Conservation (phyloP, 2,888 invertebrate genomes). For the Ctena decussata region DNA sequence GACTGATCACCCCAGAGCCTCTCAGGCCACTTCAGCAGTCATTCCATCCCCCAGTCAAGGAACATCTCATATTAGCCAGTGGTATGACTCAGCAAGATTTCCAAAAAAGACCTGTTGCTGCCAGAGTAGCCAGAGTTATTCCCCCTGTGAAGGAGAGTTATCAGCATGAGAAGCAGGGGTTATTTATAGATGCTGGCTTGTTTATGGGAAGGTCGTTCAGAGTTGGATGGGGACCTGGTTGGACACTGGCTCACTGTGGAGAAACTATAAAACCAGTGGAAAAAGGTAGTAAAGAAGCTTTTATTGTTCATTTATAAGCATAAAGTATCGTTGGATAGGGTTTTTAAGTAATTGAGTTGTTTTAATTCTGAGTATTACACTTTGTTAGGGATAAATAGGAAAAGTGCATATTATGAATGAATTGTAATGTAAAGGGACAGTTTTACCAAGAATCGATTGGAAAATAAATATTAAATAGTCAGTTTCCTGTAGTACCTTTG, state of each 20-base stretch:
- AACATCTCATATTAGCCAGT: conserved; percentile 79
- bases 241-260: conserved; percentile 88
- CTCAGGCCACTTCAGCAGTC: conserved; percentile 69
- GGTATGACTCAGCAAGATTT: conserved; percentile 77
- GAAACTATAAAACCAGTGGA: conserved; percentile 51
- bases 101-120: conserved; percentile 76
- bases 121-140: conserved; percentile 73
- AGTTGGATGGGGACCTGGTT: conserved; percentile 92
- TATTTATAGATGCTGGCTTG: conserved; percentile 85
- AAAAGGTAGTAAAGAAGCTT: too few relatives aligned
- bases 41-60: conserved; percentile 73
- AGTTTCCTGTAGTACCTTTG: too few relatives aligned
- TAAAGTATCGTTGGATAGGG: too few relatives aligned
- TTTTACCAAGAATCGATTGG: too few relatives aligned
- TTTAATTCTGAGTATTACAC: too few relatives aligned
- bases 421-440: too few relatives aligned
- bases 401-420: too few relatives aligned
- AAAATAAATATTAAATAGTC: too few relatives aligned
- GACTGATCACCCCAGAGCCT: conserved; percentile 73
- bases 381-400: too few relatives aligned
- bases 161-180: conserved; percentile 77
- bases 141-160: conserved; percentile 79
- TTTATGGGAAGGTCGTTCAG: conserved; percentile 89
- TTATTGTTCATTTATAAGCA: too few relatives aligned
- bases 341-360: too few relatives aligned